Percentiles rank a stretch among this genome's conserved stretches.
These are phyloP conservation scores for Pocillopora damicornis DNA, from an alignment of 64 coral and sea anemone species.

Conservation along the genomic window DNA sequence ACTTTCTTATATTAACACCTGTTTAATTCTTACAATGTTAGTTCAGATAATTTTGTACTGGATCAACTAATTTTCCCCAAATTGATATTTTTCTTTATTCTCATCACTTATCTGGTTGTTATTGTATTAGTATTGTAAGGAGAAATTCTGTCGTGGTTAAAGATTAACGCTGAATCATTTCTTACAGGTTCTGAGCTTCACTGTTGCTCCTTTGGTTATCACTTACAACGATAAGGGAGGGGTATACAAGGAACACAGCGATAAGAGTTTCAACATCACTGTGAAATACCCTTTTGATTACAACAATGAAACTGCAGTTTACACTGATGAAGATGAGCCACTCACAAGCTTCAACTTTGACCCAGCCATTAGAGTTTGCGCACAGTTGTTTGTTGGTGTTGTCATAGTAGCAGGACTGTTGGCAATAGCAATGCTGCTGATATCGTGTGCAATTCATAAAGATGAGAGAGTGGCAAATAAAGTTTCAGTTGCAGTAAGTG, in stretches of 20 bases:
- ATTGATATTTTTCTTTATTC: no score
- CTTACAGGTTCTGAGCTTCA: constrained; percentile 36
- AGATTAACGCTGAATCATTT: no score
- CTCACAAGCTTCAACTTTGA: constrained; percentile 74
- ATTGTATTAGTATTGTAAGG: no score
- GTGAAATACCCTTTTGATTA: constrained; percentile 83
- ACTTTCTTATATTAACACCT: no score
- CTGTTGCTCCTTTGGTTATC: constrained; percentile 63
- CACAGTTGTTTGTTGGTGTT: constrained; percentile 70
- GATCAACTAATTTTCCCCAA: no score
- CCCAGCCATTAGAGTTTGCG: constrained; percentile 65
- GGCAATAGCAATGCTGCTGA: constrained; percentile 35
- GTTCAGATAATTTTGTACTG: no score
- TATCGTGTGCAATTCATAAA: constrained; percentile 52
- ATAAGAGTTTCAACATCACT: constrained; percentile 64
- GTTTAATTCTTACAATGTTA: no score
- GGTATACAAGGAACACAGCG: constrained; percentile 25
- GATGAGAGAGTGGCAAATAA: constrained; percentile 28
- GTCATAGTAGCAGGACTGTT: constrained; percentile 21
- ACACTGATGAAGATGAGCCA: constrained; percentile 53
- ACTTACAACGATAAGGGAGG: constrained; percentile 62
- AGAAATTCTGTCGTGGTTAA: no score
- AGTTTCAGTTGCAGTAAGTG: constrained; percentile 70
- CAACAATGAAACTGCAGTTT: constrained; percentile 66
- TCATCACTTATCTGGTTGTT: no score